Base-by-base conservation (phyloP, 2,113 vertebrate species). In the Quiscalus mexicanus region DNA sequence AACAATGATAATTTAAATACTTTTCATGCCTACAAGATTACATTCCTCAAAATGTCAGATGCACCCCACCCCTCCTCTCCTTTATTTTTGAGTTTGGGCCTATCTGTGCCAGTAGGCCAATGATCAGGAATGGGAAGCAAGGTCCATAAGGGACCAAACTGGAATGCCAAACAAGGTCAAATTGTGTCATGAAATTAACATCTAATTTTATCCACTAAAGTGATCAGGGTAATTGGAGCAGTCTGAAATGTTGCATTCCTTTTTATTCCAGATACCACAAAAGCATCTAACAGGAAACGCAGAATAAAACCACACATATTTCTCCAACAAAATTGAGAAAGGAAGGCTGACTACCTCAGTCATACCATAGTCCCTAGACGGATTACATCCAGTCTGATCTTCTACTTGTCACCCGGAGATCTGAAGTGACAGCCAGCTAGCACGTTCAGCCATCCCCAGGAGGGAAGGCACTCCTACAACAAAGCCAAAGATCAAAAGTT, bases 401-500 rank as follows among this genome's bases (percentile, higher is more conserved):
- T 44, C 49, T 59, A 49, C 31, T 74, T 86, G 45, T 37, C 55
- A 89, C 62, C 67, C 50, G 23, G 7, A 83, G 22, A 53, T 62
- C 63, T 74, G 41, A 89, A 94, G 60, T 28, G 37, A 89, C 76
- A 94, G 83, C 21, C 75, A 87, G 60, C 9, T 23, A 68, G 37
- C 33, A 83, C 19, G 1, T 60, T 73, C 58, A 64, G 67, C 76
- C 71, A 73, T 45, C 37, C 70, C 67, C 58, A 45, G 53, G n/a
- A 94, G 41, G 49, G 10, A 85, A 85, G 58, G 64, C 53, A 68
- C 17, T 76, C 37, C 44, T 52, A 44, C n/a, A 75, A 28, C 74
- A 94, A 83, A 96, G 79, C 16, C 58, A 80, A 64, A 90, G 63
- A 84, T 83, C 69, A 76, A 55, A 77, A 68, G 49, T 90, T 94